phyloP scores from a whole-genome alignment of 2,888 invertebrate genomes.

The Chrysolina oricalcia region DNA sequence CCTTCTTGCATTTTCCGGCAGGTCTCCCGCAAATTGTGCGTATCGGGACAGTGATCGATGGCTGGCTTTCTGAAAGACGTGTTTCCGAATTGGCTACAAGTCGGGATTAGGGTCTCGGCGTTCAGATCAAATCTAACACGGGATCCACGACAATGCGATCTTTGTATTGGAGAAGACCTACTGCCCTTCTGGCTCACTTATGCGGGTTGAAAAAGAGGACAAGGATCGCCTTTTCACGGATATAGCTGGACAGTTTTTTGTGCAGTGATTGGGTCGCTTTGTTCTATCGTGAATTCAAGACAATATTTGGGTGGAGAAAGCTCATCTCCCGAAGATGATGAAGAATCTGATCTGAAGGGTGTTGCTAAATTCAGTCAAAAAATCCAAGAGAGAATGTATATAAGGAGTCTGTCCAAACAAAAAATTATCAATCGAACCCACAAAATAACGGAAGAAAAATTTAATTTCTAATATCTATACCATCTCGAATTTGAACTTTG shows the following conservation, averaged over 20 bases:
- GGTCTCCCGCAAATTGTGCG: slow-evolving; percentile 48
- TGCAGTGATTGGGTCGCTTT: too few relatives aligned
- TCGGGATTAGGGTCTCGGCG: slow-evolving; percentile 61
- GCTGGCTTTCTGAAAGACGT: slow-evolving; percentile 65
- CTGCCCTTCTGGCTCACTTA: slow-evolving; percentile 57
- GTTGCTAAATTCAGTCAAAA: too few relatives aligned
- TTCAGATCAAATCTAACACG: slow-evolving; percentile 58
- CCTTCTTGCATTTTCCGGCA: slow-evolving; percentile 45
- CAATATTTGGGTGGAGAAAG: too few relatives aligned
- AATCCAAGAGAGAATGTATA: too few relatives aligned
- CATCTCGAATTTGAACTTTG: too few relatives aligned
- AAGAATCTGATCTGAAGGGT: too few relatives aligned
- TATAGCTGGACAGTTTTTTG: neutral
- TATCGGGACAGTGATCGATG: slow-evolving; percentile 64
- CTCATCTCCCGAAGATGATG: too few relatives aligned
- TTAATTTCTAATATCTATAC: too few relatives aligned
- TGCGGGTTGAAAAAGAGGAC: neutral
- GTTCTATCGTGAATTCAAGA: too few relatives aligned
- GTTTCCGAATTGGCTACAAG: slow-evolving; percentile 68
- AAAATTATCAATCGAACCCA: too few relatives aligned
- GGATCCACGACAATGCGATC: slow-evolving; percentile 60
- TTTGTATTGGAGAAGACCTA: slow-evolving; percentile 29
- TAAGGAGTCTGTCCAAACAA: too few relatives aligned
- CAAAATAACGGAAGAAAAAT: too few relatives aligned
- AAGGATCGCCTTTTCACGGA: neutral